phyloP scores from a whole-genome alignment of 2,113 vertebrate species.

The Caloenas nicobarica region DNA sequence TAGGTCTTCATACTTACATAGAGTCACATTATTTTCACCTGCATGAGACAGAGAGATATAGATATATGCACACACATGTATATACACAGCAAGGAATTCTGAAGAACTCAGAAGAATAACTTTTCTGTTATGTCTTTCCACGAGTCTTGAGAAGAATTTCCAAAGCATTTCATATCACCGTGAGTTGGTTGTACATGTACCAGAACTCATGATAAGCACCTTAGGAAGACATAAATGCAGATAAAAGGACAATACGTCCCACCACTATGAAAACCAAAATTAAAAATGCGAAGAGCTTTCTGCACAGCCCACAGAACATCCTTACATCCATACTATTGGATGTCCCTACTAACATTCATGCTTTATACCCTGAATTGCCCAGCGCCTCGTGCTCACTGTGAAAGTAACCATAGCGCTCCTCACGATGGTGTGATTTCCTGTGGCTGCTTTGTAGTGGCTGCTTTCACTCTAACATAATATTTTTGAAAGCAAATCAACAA shows the following conservation, averaged over 20 bases:
- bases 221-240: not conserved
- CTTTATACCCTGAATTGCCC: not conserved
- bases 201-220: not conserved
- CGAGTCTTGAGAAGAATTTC: not conserved
- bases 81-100: not conserved
- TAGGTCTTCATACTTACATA: not conserved
- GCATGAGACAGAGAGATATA: not conserved
- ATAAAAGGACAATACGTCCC: not conserved
- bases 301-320: not conserved
- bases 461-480: not conserved
- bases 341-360: fast-evolving
- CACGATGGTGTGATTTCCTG: fast-evolving
- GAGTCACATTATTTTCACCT: not conserved
- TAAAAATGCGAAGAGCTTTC: not conserved
- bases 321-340: fast-evolving
- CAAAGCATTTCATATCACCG: not conserved
- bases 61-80: not conserved
- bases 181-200: not conserved
- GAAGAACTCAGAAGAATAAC: not conserved
- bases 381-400: not conserved
- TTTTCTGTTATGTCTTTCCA: not conserved
- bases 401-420: not conserved
- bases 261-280: not conserved
- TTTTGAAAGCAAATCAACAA: not conserved
- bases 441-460: not conserved